Base-by-base conservation (phyloP, 2,113 vertebrate genomes). In the Mesitornis unicolor region DNA sequence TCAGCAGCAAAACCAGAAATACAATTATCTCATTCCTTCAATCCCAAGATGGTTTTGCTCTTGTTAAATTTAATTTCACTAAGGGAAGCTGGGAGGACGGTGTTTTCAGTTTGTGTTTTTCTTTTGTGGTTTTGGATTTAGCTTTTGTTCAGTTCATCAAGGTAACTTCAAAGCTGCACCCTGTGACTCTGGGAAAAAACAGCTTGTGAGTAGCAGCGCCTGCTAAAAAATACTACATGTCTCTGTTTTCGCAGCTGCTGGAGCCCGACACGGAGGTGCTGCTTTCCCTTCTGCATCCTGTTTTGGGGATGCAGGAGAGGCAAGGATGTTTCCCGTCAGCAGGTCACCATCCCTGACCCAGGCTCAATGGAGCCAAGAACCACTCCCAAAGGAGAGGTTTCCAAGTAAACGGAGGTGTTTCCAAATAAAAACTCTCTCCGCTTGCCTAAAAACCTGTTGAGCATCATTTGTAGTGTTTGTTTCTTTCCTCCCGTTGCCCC, bases 131-230 rank as follows among this genome's bases (percentile, higher is more conserved):
- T 86, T 89, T 61, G 38, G 20, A 3, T 93, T 84, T 91, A 43
- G 22, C 14, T 56, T 77, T 80, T 74, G 25, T 83, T 95, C 47
- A 14, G 45, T 81, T 82, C 35, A 63, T 69, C n/a, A 38, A 84
- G 73, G 50, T 81, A 88, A 76, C 81, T 95, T 97, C 59, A 87
- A 94, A 92, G 69, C 93, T 82, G 36, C 28, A 31, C 42, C n/a
- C 70, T 51, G 51, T 61, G 63, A 33, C 79, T 91, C 42, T 13
- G 48, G 48, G 33, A 93, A 90, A 80, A 51, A 87, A 53, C 6
- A 8, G 28, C 29, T 89, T 28, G 7, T 36, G 67, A 89, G 61
- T 3, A 3, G 13, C 40, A 56, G 33, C 0, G 0, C 69, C 82
- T 77, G 82, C 59, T 77, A 13, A 70, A 85, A 80, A 74, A 14